Evolutionary conservation across 2,797 vertebrate genomes (phyloP).

Genomic region (Coracias cyanogaster): DNA sequence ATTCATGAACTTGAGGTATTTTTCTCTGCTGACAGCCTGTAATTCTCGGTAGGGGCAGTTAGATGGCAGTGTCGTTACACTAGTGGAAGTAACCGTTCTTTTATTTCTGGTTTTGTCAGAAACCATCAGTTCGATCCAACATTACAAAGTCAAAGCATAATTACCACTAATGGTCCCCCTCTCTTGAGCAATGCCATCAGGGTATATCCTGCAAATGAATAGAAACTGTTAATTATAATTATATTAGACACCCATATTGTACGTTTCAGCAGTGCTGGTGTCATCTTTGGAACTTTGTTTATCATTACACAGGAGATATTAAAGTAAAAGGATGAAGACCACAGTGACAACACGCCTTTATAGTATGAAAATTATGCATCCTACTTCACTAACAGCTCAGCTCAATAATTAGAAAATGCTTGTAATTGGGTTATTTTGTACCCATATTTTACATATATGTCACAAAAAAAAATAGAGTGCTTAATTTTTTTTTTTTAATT

Average conservation of each 20-base stretch:
- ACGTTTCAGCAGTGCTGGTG: slow-evolving; percentile 22
- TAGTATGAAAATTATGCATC: slow-evolving; percentile 20
- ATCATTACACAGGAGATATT: slow-evolving; percentile 42
- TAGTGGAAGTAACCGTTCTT: neutral
- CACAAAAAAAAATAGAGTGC: neutral
- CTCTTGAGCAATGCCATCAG: slow-evolving; percentile 77
- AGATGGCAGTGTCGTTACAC: slow-evolving; percentile 75
- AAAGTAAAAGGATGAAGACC: slow-evolving; percentile 35
- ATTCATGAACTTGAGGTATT: fast-evolving
- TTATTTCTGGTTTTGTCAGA: slow-evolving; percentile 22
- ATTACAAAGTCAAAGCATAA: slow-evolving; percentile 80
- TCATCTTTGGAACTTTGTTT: slow-evolving; percentile 60
- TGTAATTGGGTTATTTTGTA: slow-evolving; percentile 23
- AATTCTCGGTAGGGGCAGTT: neutral
- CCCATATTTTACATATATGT: neutral
- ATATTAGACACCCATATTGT: slow-evolving; percentile 77
- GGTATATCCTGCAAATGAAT: slow-evolving; percentile 79
- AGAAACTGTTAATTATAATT: slow-evolving; percentile 82
- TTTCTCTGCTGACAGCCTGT: neutral
- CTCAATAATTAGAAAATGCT: neutral
- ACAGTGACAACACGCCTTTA: slow-evolving; percentile 22
- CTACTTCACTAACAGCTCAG: slow-evolving; percentile 19
- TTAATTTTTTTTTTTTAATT: neutral
- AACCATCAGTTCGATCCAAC: slow-evolving; percentile 67
- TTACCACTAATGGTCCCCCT: slow-evolving; percentile 78